These are phyloP conservation scores for Zygothrica quintamaculata DNA, from an alignment of 2,888 invertebrate species.

Conservation along the genomic window DNA sequence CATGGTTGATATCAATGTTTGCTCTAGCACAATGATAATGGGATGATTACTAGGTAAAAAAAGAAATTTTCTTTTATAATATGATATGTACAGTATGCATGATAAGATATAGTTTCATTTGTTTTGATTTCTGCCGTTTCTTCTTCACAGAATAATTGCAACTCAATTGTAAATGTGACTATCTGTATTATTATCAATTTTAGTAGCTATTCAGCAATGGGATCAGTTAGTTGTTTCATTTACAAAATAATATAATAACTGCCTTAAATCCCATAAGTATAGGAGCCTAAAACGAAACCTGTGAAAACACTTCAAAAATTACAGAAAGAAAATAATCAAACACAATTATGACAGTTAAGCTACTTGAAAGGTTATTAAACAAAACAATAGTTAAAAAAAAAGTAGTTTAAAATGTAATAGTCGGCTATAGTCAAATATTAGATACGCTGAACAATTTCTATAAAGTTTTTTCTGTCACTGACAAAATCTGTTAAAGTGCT, in stretches of 20 bases:
- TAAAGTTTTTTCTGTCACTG: too few relatives aligned
- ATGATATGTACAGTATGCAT: constrained; percentile 54
- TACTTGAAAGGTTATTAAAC: constrained; percentile 13
- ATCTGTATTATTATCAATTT: constrained; percentile 23
- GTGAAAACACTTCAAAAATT: constrained; percentile 27
- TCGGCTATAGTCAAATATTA: neutral
- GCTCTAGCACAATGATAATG: constrained; percentile 59
- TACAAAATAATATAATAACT: constrained; percentile 20
- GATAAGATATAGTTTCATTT: constrained; percentile 69
- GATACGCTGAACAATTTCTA: neutral
- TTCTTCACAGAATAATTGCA: constrained; percentile 32
- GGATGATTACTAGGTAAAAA: constrained; percentile 46
- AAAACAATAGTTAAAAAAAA: constrained; percentile 16
- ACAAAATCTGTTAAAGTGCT: too few relatives aligned
- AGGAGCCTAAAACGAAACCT: too few relatives aligned
- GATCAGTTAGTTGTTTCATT: constrained; percentile 44
- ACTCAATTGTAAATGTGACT: constrained; percentile 46
- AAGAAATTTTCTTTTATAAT: constrained; percentile 64
- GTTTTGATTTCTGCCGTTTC: constrained; percentile 38
- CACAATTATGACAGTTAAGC: constrained; percentile 9
- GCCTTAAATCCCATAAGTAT: neutral
- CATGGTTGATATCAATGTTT: constrained; percentile 68
- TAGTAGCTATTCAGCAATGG: constrained; percentile 44
- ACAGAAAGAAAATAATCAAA: constrained; percentile 2
- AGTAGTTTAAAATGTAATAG: too few relatives aligned